Evolutionary conservation across 2,888 invertebrate genomes (phyloP).

Genomic region (Polydrusus cervinus): DNA sequence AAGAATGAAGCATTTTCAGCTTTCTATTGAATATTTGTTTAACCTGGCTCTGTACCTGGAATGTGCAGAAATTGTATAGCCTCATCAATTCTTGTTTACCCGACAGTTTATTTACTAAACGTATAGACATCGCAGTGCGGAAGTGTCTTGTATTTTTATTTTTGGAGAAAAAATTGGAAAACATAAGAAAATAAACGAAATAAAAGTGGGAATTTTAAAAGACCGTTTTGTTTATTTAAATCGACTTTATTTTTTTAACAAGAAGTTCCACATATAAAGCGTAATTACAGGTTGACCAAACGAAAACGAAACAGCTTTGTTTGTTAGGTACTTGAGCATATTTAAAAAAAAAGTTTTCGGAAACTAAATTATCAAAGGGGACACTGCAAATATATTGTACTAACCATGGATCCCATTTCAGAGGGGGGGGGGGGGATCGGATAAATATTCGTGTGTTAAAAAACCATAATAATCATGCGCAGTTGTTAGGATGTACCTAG

Average conservation of each 20-base stretch:
- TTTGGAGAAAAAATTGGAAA: neutral
- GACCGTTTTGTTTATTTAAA: neutral
- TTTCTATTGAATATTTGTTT: conserved; percentile 16
- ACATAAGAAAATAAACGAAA: neutral
- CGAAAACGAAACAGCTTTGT: too few relatives aligned
- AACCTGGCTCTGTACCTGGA: neutral
- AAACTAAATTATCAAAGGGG: too few relatives aligned
- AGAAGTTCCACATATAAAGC: too few relatives aligned
- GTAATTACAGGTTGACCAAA: too few relatives aligned
- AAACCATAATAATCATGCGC: too few relatives aligned
- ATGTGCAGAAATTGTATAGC: conserved; percentile 7
- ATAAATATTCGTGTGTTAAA: too few relatives aligned
- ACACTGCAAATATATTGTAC: too few relatives aligned
- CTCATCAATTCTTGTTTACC: conserved; percentile 6
- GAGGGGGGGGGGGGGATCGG: too few relatives aligned
- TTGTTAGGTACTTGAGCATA: too few relatives aligned
- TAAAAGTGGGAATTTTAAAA: neutral
- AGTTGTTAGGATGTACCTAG: too few relatives aligned
- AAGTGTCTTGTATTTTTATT: conserved; percentile 9
- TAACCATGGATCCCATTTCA: too few relatives aligned
- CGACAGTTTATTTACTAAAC: conserved; percentile 12
- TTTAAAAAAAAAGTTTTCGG: too few relatives aligned
- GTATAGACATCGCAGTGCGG: conserved; percentile 17
- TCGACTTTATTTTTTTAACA: neutral
- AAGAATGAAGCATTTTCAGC: conserved; percentile 4